A percentile compares a stretch with the other conserved stretches of the same genome.
Conservation (phyloP, 2,888 invertebrate genomes). For the Tortricodes alternella region DNA sequence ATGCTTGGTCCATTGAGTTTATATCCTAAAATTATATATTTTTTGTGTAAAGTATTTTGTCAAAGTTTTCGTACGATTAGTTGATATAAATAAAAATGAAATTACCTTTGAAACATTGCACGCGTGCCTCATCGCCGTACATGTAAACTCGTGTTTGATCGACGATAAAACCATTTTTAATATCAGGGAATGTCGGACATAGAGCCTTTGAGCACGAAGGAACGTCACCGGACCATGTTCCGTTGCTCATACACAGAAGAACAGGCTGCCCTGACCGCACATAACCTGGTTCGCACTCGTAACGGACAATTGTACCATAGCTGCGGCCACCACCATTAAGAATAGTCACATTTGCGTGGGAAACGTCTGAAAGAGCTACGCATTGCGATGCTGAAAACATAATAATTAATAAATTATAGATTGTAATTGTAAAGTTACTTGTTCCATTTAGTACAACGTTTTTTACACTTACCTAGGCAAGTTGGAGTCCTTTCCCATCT, state of each 20-base stretch:
- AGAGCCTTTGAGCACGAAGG: constrained; percentile 91
- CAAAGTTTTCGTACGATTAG: background rate
- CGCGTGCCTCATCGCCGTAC: constrained; percentile 94
- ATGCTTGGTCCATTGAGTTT: constrained; percentile 92
- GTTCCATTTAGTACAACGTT: background rate
- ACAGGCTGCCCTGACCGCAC: constrained; percentile 94
- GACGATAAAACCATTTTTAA: constrained; percentile 93
- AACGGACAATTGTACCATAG: constrained; percentile 96
- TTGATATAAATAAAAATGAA: background rate
- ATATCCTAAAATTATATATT: constrained; percentile 82
- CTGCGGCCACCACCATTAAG: constrained; percentile 95
- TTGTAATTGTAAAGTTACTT: background rate
- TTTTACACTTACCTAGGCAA: constrained; percentile 86
- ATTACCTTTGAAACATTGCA: constrained; percentile 91
- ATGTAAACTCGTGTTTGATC: constrained; percentile 89
- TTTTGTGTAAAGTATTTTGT: background rate
- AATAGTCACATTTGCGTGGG: constrained; percentile 93
- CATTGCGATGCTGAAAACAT: constrained; percentile 91
- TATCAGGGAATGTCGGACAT: constrained; percentile 89
- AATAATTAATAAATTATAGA: background rate
- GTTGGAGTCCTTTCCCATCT: constrained; percentile 96
- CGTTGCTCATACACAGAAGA: constrained; percentile 96
- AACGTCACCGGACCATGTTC: constrained; percentile 96
- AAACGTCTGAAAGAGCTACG: constrained; percentile 91
- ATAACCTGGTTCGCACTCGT: constrained; percentile 96